These are phyloP conservation scores for Manis crassicaudata DNA, from an alignment of 2,797 vertebrate genomes.

Conservation along the genomic window DNA sequence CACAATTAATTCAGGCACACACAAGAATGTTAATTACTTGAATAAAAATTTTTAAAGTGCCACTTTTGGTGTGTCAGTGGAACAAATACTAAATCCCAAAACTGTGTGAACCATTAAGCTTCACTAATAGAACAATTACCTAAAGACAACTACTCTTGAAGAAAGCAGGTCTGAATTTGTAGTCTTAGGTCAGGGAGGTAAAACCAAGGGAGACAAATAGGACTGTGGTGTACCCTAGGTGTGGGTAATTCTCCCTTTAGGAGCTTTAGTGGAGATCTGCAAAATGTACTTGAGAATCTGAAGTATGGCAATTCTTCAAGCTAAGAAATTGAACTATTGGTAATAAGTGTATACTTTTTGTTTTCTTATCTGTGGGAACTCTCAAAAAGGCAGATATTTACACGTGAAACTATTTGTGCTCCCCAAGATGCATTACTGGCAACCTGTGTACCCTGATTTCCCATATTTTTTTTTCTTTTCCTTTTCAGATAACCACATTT, in stretches of 20 bases:
- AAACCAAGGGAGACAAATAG: not conserved
- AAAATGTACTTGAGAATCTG: constrained; percentile 13
- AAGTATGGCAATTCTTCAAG: constrained; percentile 12
- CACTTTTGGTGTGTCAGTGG: not conserved
- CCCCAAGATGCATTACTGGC: not conserved
- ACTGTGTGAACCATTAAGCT: not conserved
- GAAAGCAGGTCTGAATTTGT: not conserved
- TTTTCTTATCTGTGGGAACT: not conserved
- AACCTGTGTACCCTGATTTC: not conserved
- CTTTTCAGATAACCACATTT: constrained; percentile 80
- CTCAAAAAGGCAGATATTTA: not conserved
- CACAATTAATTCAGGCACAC: not conserved
- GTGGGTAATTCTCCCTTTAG: not conserved
- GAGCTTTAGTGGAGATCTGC: not conserved
- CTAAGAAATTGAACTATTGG: constrained; percentile 11
- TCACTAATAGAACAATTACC: not conserved
- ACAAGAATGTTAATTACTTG: not conserved
- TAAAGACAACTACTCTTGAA: not conserved
- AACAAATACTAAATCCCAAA: not conserved
- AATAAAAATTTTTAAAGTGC: not conserved
- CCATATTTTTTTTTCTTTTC: constrained; percentile 40
- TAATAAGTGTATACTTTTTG: not conserved
- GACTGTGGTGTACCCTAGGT: not conserved
- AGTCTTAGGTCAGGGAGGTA: not conserved
- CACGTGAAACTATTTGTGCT: not conserved